These are phyloP conservation scores for Peromyscus attwateri DNA, from an alignment of 2,797 vertebrate species.

Conservation along the genomic window DNA sequence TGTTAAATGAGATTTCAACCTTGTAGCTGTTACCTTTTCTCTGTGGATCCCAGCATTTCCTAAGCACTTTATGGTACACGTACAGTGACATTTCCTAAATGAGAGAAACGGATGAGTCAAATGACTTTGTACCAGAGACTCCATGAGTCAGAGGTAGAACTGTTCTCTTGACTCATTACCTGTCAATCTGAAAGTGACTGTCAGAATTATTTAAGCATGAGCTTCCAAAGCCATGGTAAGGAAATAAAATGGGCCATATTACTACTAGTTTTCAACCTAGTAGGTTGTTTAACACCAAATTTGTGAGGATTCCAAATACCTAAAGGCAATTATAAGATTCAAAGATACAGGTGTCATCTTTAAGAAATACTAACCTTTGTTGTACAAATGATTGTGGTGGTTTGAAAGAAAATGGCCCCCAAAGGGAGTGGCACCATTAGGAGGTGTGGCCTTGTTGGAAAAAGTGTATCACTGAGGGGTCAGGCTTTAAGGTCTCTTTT, in stretches of 20 bases:
- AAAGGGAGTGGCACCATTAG: neutral
- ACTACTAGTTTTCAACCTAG: neutral
- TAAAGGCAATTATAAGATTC: conserved; percentile 39
- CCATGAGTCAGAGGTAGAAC: conserved; percentile 60
- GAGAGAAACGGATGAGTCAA: conserved; percentile 54
- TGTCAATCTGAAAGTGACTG: conserved; percentile 26
- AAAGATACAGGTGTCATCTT: neutral
- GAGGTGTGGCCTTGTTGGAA: neutral
- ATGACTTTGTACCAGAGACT: conserved; percentile 24
- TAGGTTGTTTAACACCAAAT: conserved; percentile 30
- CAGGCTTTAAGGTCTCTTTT: neutral
- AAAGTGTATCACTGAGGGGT: neutral
- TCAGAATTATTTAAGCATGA: conserved; percentile 62
- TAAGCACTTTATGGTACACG: conserved; percentile 37
- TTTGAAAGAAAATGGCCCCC: neutral
- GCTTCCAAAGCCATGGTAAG: neutral
- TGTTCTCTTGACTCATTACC: conserved; percentile 62
- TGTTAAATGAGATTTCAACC: conserved; percentile 51
- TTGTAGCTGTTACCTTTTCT: conserved; percentile 11
- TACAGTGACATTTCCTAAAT: conserved; percentile 61
- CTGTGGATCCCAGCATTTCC: conserved; percentile 6
- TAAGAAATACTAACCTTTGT: neutral
- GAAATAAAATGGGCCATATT: conserved; percentile 42
- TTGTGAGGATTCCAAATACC: conserved; percentile 11
- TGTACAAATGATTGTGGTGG: neutral